Conservation (phyloP, 1,140 invertebrate species). For the Papilio polyxenes region DNA sequence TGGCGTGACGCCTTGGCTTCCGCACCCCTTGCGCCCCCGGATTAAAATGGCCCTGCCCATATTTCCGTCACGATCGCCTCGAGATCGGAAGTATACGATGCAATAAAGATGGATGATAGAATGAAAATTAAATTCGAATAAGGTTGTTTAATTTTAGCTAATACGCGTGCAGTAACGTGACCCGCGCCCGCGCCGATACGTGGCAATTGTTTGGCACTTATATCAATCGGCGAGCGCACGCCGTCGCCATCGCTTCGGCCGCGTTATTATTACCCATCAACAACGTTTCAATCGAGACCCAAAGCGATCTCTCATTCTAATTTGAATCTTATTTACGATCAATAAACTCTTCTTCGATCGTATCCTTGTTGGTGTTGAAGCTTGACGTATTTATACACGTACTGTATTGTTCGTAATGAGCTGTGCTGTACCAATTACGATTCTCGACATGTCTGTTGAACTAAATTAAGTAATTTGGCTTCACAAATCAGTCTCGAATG, state of each 20-base stretch:
- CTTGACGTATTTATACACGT: neutral
- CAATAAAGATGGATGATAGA: neutral
- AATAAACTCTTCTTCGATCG: conserved; percentile 30
- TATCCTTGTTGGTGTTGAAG: conserved; percentile 5
- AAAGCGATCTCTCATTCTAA: conserved; percentile 4
- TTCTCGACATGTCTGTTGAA: conserved; percentile 15
- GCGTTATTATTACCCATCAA: conserved; percentile 37
- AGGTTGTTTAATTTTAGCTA: conserved; percentile 37
- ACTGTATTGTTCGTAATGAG: neutral
- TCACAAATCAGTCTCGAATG: conserved; percentile 12
- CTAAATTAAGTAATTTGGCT: conserved; percentile 29
- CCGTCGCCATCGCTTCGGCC: neutral
- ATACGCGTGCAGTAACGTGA: conserved; percentile 36
- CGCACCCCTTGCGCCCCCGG: neutral
- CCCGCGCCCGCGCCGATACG: conserved; percentile 8
- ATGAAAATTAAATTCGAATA: neutral
- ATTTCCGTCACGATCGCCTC: neutral
- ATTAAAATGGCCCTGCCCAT: neutral
- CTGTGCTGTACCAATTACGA: conserved; percentile 17
- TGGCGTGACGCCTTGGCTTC: neutral
- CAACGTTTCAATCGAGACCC: conserved; percentile 32
- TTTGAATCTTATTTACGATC: conserved; percentile 33
- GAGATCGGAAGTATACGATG: neutral
- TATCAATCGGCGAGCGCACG: conserved; percentile 23
- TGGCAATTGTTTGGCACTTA: conserved; percentile 38